Evolutionary conservation across 1,140 invertebrate genomes (phyloP).

Genomic region (Aricia agestis): DNA sequence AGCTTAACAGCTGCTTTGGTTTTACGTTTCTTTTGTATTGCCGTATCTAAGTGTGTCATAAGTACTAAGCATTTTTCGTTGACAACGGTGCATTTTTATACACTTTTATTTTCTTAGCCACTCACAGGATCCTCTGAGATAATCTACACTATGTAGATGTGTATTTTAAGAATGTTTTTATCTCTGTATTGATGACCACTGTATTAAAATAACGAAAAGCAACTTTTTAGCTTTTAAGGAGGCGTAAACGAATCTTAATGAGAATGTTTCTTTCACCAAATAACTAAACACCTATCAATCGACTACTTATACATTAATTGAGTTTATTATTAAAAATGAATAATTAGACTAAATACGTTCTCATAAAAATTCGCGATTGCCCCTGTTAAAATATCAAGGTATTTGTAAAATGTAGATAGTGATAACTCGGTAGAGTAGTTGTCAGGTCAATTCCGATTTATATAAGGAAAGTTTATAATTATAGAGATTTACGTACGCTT

Average conservation of each 20-base stretch:
- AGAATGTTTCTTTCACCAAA: not conserved
- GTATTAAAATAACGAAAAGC: not conserved
- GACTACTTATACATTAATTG: no score
- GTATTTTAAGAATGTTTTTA: not conserved
- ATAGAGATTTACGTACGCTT: conserved; percentile 31
- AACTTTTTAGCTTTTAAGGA: not conserved
- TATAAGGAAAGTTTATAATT: conserved; percentile 35
- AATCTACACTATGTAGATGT: not conserved
- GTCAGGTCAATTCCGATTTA: conserved; percentile 60
- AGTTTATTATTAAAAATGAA: no score
- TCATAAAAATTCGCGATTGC: not conserved
- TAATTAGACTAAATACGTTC: not conserved
- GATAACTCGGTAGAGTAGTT: conserved; percentile 58
- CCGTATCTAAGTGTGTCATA: no score
- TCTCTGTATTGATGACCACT: not conserved
- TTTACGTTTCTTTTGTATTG: no score
- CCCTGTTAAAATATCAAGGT: conserved; percentile 22
- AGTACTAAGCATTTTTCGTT: not conserved
- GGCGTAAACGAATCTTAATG: not conserved
- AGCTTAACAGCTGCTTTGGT: no score
- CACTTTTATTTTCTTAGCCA: not conserved
- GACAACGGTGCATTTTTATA: not conserved
- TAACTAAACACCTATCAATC: not conserved
- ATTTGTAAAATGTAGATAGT: conserved; percentile 56
- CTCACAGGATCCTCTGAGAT: not conserved